Evolutionary conservation across 2,797 vertebrate species (phyloP).

Genomic region (Lagodon rhomboides): DNA sequence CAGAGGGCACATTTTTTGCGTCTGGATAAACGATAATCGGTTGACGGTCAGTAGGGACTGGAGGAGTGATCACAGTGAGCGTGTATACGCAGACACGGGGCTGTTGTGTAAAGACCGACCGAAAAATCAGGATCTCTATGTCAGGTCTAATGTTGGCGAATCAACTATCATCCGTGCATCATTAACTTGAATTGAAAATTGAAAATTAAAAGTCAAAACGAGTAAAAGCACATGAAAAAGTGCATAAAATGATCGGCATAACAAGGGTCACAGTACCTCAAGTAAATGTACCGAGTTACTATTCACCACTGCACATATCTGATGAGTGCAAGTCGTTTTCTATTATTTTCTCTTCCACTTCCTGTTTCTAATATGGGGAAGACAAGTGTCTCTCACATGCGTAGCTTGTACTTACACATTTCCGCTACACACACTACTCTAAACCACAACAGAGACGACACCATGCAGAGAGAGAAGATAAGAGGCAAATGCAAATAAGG

Average conservation of each 20-base stretch:
- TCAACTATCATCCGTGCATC: neutral
- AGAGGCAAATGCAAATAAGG: constrained; percentile 20
- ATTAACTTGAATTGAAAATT: neutral
- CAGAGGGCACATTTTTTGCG: neutral
- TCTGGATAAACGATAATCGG: neutral
- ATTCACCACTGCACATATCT: neutral
- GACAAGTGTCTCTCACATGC: neutral
- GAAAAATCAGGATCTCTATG: neutral
- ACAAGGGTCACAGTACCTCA: neutral
- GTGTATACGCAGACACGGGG: neutral
- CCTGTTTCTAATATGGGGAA: neutral
- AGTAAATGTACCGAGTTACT: neutral
- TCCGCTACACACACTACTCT: neutral
- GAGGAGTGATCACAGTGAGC: neutral
- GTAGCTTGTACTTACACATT: neutral
- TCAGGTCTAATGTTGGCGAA: neutral
- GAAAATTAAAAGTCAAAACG: neutral
- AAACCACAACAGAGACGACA: constrained; percentile 1
- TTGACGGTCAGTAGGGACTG: no score
- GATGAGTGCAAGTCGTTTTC: neutral
- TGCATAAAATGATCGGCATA: neutral
- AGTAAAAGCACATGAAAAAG: neutral
- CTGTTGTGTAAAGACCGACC: neutral
- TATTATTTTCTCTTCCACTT: neutral
- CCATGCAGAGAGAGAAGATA: neutral